Evolutionary conservation across 2,888 invertebrate species (phyloP), one percentile per base, ranked within the genome.

Genomic region (Exocentrus adspersus): DNA sequence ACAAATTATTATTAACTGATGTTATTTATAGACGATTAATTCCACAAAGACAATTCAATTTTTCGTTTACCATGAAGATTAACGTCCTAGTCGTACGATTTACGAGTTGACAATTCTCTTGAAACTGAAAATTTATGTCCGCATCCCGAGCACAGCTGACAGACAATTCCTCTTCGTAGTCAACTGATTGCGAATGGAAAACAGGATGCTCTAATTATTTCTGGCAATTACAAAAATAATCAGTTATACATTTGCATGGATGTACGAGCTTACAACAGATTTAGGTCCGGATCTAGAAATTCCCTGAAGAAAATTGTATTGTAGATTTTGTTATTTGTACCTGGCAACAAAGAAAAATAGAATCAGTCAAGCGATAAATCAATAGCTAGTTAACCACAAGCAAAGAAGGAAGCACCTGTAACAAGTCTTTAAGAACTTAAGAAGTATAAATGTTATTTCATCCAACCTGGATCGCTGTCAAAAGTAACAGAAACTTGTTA

Each of bases 321-420:
- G 3, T 24, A 24, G 3, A 24, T 7, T 7, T 24, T 5, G 7
- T 24, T 24, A 24, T 5, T 24, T 24, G 24, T 24, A 24, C 24
- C 24, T 5, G 24, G 7, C 24, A 24, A 24, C 24, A 24, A 24
- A 24, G 24, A 30, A 19, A 17, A 42, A 20, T 20, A 24, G 19
- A 43, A 28, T 37, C 16, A 30, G 52, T 53, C 24, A 28, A 53
- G 53, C 45, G 43, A 52, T 24, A 24, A 24, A 3, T 24, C 7
- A 5, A 7, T 5, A 24, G 7, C 7, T 3, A 24, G 7, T 7
- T 24, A 7, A 24, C 24, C 7, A 24, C 7, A 24, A 5, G 24
- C 48, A 24, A 43, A 30, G 14, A 16, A 16, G 21, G 16, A 41
- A 28, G 17, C 63, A 63, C 63, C 63, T 63, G 63, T 54, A 53